Evolutionary conservation across 2,797 vertebrate species (phyloP).

Genomic region (Lepilemur ruficaudatus): DNA sequence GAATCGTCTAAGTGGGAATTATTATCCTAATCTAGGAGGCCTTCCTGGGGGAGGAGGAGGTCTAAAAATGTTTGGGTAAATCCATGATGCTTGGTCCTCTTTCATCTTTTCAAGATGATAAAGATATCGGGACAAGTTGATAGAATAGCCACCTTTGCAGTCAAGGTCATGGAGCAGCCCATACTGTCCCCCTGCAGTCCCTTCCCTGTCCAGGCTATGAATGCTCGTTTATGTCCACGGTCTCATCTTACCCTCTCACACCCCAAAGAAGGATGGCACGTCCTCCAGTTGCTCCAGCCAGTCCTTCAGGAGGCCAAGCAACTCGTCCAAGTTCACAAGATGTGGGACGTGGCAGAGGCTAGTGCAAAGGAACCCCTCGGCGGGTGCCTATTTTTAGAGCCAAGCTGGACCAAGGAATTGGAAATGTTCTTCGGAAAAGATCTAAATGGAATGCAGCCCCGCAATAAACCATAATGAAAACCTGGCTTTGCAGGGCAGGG

Average conservation of each 20-base stretch:
- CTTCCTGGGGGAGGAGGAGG: neutral
- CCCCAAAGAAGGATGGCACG: neutral
- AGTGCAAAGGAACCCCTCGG: neutral
- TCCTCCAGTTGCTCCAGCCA: neutral
- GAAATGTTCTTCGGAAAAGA: neutral
- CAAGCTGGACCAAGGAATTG: neutral
- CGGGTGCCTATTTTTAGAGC: slow-evolving; percentile 6
- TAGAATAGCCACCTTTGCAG: neutral
- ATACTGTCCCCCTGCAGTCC: fast-evolving
- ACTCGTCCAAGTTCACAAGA: neutral
- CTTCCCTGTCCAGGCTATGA: fast-evolving
- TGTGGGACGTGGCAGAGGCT: neutral
- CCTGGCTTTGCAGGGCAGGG: neutral
- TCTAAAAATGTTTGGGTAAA: neutral
- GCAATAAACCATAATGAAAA: slow-evolving; percentile 29
- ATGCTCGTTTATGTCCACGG: no score
- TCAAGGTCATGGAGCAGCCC: neutral
- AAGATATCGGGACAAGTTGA: neutral
- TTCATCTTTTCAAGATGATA: neutral
- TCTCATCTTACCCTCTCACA: neutral
- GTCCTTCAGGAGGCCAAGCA: fast-evolving
- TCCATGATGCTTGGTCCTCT: neutral
- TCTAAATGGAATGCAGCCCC: neutral
- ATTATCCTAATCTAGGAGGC: neutral
- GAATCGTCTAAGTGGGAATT: fast-evolving